Conservation (phyloP, 2,797 vertebrate species). For the Euthynnus affinis region DNA sequence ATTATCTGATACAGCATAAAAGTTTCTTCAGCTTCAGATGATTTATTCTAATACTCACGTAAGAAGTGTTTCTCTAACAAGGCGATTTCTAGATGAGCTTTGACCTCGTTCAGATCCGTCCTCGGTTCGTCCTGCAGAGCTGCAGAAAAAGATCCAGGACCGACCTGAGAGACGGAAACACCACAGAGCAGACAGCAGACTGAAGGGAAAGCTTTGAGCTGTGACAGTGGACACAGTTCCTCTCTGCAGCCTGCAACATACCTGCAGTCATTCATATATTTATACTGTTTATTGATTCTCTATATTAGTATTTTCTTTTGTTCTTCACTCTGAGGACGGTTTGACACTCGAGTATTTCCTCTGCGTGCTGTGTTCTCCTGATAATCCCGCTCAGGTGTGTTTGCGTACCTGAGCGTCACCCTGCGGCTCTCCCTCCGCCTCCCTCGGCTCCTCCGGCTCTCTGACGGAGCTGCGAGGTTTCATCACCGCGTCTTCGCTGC, state of each 20-base stretch:
- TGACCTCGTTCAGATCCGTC: conserved; percentile 95
- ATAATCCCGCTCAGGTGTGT: not conserved
- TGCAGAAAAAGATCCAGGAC: conserved; percentile 86
- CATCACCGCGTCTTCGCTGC: conserved; percentile 88
- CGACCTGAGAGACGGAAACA: conserved; percentile 82
- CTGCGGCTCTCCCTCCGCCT: conserved; percentile 81
- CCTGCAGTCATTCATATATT: too few relatives aligned
- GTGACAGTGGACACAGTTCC: too few relatives aligned
- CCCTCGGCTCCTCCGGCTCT: conserved; percentile 91
- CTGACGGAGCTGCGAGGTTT: conserved; percentile 82
- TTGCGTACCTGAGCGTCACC: conserved; percentile 63
- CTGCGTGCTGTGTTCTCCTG: too few relatives aligned
- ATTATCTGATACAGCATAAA: too few relatives aligned
- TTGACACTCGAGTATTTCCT: too few relatives aligned
- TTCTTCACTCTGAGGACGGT: too few relatives aligned
- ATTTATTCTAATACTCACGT: conserved; percentile 87
- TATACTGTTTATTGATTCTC: too few relatives aligned
- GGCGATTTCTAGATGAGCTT: conserved; percentile 97
- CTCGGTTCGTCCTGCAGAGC: conserved; percentile 90
- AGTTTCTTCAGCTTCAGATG: too few relatives aligned
- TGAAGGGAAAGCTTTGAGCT: too few relatives aligned
- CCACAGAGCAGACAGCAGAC: too few relatives aligned
- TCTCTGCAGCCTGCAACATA: too few relatives aligned
- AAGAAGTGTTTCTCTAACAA: conserved; percentile 98
- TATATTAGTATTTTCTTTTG: too few relatives aligned